Evolutionary conservation across 2,888 invertebrate species (phyloP).

Genomic region (Tetanocera ferruginea): DNA sequence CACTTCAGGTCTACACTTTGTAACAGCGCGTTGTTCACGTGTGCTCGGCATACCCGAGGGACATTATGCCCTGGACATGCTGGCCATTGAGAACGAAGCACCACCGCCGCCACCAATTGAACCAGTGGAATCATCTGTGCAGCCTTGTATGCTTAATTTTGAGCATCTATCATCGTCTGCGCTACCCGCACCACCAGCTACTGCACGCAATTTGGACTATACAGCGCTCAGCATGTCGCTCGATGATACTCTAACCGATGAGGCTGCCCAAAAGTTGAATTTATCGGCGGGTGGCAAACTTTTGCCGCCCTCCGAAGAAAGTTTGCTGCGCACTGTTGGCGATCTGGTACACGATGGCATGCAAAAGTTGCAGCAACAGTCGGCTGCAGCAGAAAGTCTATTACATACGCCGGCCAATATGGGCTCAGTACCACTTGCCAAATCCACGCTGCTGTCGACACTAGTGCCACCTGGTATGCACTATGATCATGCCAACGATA

Average conservation of each 20-base stretch:
- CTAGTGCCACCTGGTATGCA: constrained; percentile 55
- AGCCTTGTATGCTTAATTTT: constrained; percentile 46
- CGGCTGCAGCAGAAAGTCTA: constrained; percentile 42
- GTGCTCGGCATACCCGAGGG: constrained; percentile 68
- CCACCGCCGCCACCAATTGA: constrained; percentile 55
- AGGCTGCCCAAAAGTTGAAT: constrained; percentile 66
- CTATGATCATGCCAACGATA: constrained; percentile 68
- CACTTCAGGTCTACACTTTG: constrained; percentile 66
- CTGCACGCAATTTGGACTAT: constrained; percentile 59
- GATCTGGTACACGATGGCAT: constrained; percentile 63
- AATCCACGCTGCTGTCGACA: constrained; percentile 35
- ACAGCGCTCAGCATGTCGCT: constrained; percentile 66
- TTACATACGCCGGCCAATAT: constrained; percentile 42
- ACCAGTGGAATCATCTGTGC: constrained; percentile 53
- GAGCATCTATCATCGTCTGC: constrained; percentile 43
- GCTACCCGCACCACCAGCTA: constrained; percentile 48
- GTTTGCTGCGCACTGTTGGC: constrained; percentile 65
- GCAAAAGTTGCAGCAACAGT: constrained; percentile 50
- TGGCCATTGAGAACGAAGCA: constrained; percentile 59
- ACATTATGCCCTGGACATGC: constrained; percentile 66
- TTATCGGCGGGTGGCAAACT: constrained; percentile 66
- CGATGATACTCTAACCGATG: constrained; percentile 67
- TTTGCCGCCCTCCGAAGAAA: constrained; percentile 67
- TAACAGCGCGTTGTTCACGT: constrained; percentile 62
- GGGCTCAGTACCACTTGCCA: constrained; percentile 24